Percentiles rank a stretch among this genome's conserved stretches.
Conservation (phyloP, 30 jellyfish, hydroid and myxozoan species). For the Clytia hemisphaerica region DNA sequence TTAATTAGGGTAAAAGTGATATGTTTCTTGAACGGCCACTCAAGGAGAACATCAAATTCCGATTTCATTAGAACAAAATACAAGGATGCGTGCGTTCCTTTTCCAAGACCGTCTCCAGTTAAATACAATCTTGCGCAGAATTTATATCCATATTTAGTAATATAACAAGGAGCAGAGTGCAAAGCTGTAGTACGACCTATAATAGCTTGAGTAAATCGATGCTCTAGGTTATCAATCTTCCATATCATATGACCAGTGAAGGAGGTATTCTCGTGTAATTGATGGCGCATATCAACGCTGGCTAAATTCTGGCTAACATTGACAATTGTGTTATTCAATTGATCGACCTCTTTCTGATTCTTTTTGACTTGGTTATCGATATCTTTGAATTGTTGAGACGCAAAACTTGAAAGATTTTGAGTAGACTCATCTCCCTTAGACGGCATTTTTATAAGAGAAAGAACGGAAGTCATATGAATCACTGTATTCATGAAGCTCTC, state of each 20-base stretch:
- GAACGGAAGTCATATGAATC: too few relatives aligned
- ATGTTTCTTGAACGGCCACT: slow-evolving; percentile 79
- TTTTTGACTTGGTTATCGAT: too few relatives aligned
- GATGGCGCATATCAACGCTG: slow-evolving; percentile 55
- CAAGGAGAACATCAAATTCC: slow-evolving; percentile 64
- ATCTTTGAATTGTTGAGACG: too few relatives aligned
- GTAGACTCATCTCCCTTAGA: too few relatives aligned
- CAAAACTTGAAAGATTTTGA: too few relatives aligned
- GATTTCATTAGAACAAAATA: slow-evolving; percentile 81
- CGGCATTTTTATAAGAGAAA: too few relatives aligned
- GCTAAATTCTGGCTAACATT: too few relatives aligned
- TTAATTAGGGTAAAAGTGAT: slow-evolving; percentile 56
- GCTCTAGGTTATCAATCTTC: slow-evolving; percentile 58
- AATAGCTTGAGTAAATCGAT: slow-evolving; percentile 67
- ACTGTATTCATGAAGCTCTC: too few relatives aligned
- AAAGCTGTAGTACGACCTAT: slow-evolving; percentile 71
- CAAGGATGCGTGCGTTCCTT: slow-evolving; percentile 59
- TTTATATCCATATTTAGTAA: slow-evolving; percentile 71
- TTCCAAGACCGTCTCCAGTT: slow-evolving; percentile 91
- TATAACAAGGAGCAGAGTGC: slow-evolving; percentile 76
- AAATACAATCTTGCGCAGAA: slow-evolving; percentile 68
- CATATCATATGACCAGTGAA: slow-evolving; percentile 62
- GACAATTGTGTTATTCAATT: too few relatives aligned
- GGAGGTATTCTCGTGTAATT: slow-evolving; percentile 60
- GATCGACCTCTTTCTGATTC: too few relatives aligned